A percentile compares a stretch with the other conserved stretches of the same genome.
phyloP scores from a whole-genome alignment of 2,113 vertebrate species.

The Oxyura jamaicensis region DNA sequence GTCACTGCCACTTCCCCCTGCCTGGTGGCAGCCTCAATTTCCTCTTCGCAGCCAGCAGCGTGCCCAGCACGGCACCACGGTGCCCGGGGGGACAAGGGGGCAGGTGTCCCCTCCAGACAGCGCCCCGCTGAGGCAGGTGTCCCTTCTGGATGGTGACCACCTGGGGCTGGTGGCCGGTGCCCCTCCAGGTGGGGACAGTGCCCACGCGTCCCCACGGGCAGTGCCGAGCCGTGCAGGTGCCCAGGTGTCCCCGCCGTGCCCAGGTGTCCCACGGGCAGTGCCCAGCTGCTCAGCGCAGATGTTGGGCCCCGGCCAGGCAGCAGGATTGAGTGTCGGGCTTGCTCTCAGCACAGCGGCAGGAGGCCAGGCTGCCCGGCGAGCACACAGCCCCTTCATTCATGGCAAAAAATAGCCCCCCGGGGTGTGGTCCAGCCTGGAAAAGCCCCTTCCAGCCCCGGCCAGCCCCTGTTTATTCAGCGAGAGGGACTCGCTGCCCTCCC shows the following conservation, averaged over 20 bases:
- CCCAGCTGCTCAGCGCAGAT: slow-evolving; percentile 54
- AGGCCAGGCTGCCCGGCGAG: slow-evolving; percentile 24
- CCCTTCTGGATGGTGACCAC: neutral
- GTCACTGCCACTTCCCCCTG: neutral
- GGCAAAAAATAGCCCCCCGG: slow-evolving; percentile 62
- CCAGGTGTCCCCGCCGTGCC: neutral
- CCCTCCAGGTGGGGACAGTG: neutral
- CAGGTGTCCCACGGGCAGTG: neutral
- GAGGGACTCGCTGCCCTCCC: neutral
- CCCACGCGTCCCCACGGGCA: neutral
- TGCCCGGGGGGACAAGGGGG: neutral
- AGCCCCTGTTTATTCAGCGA: slow-evolving; percentile 53
- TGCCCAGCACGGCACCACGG: neutral
- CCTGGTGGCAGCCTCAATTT: neutral
- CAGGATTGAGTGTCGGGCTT: slow-evolving; percentile 40
- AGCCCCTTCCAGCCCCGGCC: slow-evolving; percentile 43
- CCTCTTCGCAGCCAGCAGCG: neutral
- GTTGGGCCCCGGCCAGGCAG: slow-evolving; percentile 49
- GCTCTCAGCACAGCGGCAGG: neutral
- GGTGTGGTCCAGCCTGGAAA: slow-evolving; percentile 66
- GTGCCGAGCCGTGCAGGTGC: neutral
- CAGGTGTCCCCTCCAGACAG: neutral
- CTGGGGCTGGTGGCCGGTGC: neutral
- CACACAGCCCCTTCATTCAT: slow-evolving; percentile 68
- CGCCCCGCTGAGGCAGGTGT: neutral